phyloP scores from a whole-genome alignment of 2,888 invertebrate species.

The Pterostichus niger region DNA sequence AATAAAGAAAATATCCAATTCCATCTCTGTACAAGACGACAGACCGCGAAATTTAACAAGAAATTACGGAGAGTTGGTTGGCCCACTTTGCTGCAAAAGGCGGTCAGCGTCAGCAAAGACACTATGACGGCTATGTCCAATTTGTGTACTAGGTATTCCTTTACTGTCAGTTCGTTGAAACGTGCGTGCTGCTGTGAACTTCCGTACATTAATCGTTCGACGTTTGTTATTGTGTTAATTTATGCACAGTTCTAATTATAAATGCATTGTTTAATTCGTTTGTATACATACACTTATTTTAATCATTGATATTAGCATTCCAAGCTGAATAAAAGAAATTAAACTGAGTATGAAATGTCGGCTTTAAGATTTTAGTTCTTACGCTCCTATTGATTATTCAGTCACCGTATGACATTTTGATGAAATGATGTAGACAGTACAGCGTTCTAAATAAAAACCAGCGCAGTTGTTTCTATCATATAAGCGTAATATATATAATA shows the following conservation, averaged over 20 bases:
- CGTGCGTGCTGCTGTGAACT: conserved; percentile 40
- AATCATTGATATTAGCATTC: too few species aligned
- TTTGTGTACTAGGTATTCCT: conserved; percentile 59
- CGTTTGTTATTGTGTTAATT: conserved; percentile 4
- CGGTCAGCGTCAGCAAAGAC: conserved; percentile 58
- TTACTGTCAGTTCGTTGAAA: conserved; percentile 52
- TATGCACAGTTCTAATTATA: neutral
- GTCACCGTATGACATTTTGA: conserved; percentile 32
- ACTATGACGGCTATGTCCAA: conserved; percentile 43
- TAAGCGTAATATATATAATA: too few species aligned
- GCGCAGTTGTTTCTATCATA: too few species aligned
- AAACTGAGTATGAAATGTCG: too few species aligned
- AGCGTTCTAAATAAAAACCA: too few species aligned
- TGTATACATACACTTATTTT: too few species aligned
- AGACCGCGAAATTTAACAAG: conserved; percentile 30
- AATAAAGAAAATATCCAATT: conserved; percentile 11
- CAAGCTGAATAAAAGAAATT: too few species aligned
- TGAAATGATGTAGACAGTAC: too few species aligned
- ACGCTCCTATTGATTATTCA: conserved; percentile 27
- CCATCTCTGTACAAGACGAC: conserved; percentile 11
- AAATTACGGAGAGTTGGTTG: conserved; percentile 49
- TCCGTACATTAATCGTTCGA: neutral
- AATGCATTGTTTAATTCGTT: neutral
- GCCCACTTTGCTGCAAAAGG: conserved; percentile 63
- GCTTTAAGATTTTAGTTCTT: conserved; percentile 3